These are phyloP conservation scores for Acanthurus lineatus DNA, from an alignment of 2,797 vertebrate species.

Conservation along the genomic window DNA sequence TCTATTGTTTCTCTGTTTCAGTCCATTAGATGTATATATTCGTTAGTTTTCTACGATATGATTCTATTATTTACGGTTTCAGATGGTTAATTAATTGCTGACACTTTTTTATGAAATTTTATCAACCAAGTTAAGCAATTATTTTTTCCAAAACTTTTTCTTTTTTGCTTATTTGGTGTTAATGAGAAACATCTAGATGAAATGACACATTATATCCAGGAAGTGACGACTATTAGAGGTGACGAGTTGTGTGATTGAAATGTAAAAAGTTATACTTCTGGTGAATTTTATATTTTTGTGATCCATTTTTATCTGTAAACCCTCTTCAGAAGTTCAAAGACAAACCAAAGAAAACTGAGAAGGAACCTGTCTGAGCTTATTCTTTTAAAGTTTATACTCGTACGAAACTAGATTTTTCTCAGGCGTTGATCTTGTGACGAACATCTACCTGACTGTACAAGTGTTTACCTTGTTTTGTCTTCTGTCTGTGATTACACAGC, in stretches of 20 bases:
- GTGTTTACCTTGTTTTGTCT: constrained; percentile 20
- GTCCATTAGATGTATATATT: no score
- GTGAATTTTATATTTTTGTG: background rate
- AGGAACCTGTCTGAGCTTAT: background rate
- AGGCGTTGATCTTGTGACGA: background rate
- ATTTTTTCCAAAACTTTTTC: no score
- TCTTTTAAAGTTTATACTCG: background rate
- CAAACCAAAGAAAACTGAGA: background rate
- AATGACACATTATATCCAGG: no score
- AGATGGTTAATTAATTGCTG: no score
- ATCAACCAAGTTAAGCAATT: no score
- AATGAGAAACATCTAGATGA: no score
- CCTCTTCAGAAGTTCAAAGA: background rate
- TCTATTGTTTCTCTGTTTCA: no score
- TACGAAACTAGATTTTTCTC: background rate
- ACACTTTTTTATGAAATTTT: no score
- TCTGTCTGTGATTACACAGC: background rate
- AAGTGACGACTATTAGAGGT: no score
- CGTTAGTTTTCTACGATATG: no score
- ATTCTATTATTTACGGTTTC: no score
- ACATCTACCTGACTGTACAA: background rate
- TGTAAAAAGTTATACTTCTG: background rate
- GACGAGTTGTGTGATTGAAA: background rate
- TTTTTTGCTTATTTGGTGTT: no score
- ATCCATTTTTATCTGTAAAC: background rate